Conservation (phyloP, 2,888 invertebrate species). For the Hirtodrosophila duncani region DNA sequence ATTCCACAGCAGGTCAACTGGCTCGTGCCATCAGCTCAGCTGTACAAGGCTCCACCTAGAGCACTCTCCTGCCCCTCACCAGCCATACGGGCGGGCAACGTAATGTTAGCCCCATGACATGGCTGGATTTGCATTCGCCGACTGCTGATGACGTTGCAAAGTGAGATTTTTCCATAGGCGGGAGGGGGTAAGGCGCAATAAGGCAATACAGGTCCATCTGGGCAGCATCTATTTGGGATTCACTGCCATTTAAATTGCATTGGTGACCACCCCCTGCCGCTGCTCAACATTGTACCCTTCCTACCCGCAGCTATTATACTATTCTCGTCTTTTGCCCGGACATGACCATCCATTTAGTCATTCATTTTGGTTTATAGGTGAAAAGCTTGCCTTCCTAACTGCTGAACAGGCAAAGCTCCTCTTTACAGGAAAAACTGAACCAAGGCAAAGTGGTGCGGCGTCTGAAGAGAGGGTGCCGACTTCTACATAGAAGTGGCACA, state of each 20-base stretch:
- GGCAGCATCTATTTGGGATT: slow-evolving; percentile 55
- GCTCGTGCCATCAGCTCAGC: background rate
- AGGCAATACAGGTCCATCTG: slow-evolving; percentile 7
- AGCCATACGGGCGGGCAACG: too few species aligned
- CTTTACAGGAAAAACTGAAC: too few species aligned
- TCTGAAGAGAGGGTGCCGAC: slow-evolving; percentile 14
- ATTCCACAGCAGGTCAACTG: slow-evolving; percentile 7
- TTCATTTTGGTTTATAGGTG: slow-evolving; percentile 66
- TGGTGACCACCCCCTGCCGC: background rate
- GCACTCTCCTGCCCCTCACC: too few species aligned
- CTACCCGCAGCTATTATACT: too few species aligned
- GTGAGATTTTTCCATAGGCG: slow-evolving; percentile 33
- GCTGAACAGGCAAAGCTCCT: slow-evolving; percentile 1
- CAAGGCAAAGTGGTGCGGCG: too few species aligned
- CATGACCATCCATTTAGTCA: too few species aligned
- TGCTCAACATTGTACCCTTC: background rate
- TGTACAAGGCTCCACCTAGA: too few species aligned
- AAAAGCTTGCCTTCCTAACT: background rate
- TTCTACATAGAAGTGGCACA: slow-evolving; percentile 55
- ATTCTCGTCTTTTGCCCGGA: too few species aligned
- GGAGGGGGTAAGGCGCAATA: background rate
- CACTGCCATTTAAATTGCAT: slow-evolving; percentile 37
- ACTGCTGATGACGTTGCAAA: slow-evolving; percentile 29
- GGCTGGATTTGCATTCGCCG: slow-evolving; percentile 29
- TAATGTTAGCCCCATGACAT: background rate